Base-by-base conservation (phyloP, 2,797 vertebrate species). In the Sus cebifrons region DNA sequence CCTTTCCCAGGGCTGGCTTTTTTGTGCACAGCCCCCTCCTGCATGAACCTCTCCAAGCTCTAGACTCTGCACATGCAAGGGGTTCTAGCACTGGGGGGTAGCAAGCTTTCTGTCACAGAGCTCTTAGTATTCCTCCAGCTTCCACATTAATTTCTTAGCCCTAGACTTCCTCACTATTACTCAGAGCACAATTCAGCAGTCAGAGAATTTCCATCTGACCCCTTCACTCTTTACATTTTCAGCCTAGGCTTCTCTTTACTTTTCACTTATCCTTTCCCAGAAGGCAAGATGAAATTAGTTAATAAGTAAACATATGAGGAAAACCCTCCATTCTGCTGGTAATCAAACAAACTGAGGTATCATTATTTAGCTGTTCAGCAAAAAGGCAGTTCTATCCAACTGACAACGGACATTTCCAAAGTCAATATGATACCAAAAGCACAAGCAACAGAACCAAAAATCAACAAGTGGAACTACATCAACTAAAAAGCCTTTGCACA, bases 221-320 rank as follows among this genome's bases (percentile, higher is more conserved):
- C 71, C 29, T 71, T 93, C 32, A 83, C 36, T 81, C n/a, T 27
- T 40, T 29, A 84, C 3, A 12, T 56, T 94, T 79, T 44, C 56
- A 82, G 60, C 27, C 15, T 49, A 29, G 17, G 73, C 88, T 96
- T 96, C 32, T 23, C 44, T 83, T 91, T 89, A 27, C 52, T 79
- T 90, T 94, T 84, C 70, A 56, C 78, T 96, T 56, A 75, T 49
- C 85, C 40, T 73, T 89, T 87, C 58, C 49, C 67, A 85, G 36
- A 84, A 92, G 88, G 15, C 58, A 84, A 89, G 65, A 83, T 36
- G 3, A 86, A 90, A 91, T 96, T 54, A 86, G 54, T 71, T 85
- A 79, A 29, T n/a, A 36, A 85, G 81, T 75, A 75, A 77, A 67
- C 1, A 68, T 52, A 14, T 17, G 13, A 90, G 2, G 4, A 89